phyloP scores from a whole-genome alignment of 2,797 vertebrate genomes.

The Girardinus metallicus region DNA sequence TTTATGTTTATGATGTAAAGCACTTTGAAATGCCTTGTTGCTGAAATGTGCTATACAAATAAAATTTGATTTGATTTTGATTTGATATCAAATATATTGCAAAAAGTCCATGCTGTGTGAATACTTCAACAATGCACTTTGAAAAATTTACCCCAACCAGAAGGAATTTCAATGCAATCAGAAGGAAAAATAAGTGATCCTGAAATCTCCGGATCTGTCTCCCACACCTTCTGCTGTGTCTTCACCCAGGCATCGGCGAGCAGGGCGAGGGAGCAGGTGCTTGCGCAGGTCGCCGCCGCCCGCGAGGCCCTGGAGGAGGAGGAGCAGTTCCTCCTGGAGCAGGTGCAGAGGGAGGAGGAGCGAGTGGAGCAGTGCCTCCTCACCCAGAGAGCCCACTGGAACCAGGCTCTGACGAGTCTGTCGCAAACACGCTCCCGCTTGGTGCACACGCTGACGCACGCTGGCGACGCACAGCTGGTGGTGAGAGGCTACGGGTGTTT shows the following conservation, averaged over 20 bases:
- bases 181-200: not conserved
- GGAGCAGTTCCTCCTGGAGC: conserved; percentile 91
- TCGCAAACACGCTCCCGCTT: conserved; percentile 83
- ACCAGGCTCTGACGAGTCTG: conserved; percentile 83
- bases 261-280: conserved; percentile 83
- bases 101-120: not conserved
- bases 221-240: not conserved
- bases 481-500: conserved; percentile 75
- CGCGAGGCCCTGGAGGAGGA: conserved; percentile 88
- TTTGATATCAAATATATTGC: not conserved
- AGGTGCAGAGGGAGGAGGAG: conserved; percentile 90
- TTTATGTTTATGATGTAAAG: too few relatives aligned
- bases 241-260: conserved; percentile 79
- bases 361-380: conserved; percentile 91
- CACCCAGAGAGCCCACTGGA: conserved; percentile 91
- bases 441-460: conserved; percentile 87
- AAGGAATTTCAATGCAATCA: not conserved
- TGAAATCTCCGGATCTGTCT: not conserved
- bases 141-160: not conserved
- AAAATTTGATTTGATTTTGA: too few relatives aligned
- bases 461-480: conserved; percentile 84
- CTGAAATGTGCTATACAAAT: too few relatives aligned
- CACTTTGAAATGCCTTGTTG: too few relatives aligned
- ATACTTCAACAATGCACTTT: not conserved
- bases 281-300: conserved; percentile 85